Percentiles rank a stretch among this genome's conserved stretches.
Evolutionary conservation across 2,888 invertebrate genomes (phyloP).

Genomic region (Chrysina gloriosa): DNA sequence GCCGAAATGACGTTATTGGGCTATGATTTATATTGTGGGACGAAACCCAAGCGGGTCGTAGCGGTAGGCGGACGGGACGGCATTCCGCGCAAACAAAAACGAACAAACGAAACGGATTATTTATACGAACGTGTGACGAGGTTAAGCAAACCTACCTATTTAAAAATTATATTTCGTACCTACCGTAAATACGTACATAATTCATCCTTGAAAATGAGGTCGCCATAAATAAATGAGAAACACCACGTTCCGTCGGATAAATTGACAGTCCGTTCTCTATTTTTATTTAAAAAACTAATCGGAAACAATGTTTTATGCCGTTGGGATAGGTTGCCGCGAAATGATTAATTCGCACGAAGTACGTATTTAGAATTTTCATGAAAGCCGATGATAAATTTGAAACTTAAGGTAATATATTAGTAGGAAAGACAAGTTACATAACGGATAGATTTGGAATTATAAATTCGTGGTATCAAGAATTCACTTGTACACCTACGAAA

Average conservation of each 20-base stretch:
- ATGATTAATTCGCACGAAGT: neutral
- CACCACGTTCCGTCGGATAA: neutral
- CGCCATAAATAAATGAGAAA: constrained; percentile 14
- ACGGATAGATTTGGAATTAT: neutral
- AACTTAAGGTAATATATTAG: constrained; percentile 1
- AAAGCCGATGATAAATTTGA: constrained; percentile 1
- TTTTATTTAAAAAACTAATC: constrained; percentile 19
- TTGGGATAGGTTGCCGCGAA: constrained; percentile 1
- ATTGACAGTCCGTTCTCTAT: constrained; percentile 18
- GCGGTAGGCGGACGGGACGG: constrained; percentile 33
- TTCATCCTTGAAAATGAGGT: constrained; percentile 21
- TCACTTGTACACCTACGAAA: no score
- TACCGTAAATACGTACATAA: constrained; percentile 28
- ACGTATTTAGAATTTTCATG: neutral
- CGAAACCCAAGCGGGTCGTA: constrained; percentile 35
- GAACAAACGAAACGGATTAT: constrained; percentile 15
- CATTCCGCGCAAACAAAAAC: constrained; percentile 3
- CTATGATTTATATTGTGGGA: constrained; percentile 47
- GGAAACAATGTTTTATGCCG: constrained; percentile 10
- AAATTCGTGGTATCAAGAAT: no score
- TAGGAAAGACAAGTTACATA: neutral
- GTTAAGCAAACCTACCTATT: constrained; percentile 13
- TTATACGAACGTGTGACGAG: constrained; percentile 18
- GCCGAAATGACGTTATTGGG: constrained; percentile 49
- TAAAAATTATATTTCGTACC: constrained; percentile 31